Evolutionary conservation across 2,888 invertebrate species (phyloP), one percentile per base, ranked within the genome.

Genomic region (Octonoba sinensis): DNA sequence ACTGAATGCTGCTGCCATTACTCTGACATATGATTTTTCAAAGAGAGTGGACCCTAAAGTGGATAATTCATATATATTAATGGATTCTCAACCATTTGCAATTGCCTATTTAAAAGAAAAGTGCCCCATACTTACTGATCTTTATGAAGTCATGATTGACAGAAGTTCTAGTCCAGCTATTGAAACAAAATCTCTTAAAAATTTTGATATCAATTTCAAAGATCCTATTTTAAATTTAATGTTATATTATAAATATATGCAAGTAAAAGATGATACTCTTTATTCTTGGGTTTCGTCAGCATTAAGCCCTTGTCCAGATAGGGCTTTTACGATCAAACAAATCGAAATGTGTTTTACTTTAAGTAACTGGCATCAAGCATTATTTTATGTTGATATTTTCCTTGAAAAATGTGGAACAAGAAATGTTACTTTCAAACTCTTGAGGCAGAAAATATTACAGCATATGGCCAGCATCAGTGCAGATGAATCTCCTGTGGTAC

Each of bases 81-180:
- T 59, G 22, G 81, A 74, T 20, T 66, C 66, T n/a, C 76, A 77
- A 12, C 56, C 82, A 11, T 22, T 65, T 22, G 56, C 77, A 44
- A 27, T 76, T 18, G 64, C 54, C 27, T 76, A 82, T 47, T 66
- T 82, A 24, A 76, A 77, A 72, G 65, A 66, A 54, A 82, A 82
- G 44, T 82, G 82, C 20, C 27, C 59, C 3, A 66, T 82, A 47
- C 56, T 82, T n/a, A 57, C 66, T 72, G 76, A 82, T 27, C 66
- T 82, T 13, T 67, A 71, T 62, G 72, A 72, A 77, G 59, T 77
- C 20, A 72, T 77, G 27, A 72, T 56, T n/a, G 36, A 36, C 8
- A 8, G 8, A 36, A 36, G 36, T 11, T 36, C 36, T 36, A 36
- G 4, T 36, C 36, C 36, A 8, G 36, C 36, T 11, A 62, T 22